Evolutionary conservation across 2,888 invertebrate genomes (phyloP), one percentile per base, ranked within the genome.

Genomic region (Cylindroiulus punctatus): DNA sequence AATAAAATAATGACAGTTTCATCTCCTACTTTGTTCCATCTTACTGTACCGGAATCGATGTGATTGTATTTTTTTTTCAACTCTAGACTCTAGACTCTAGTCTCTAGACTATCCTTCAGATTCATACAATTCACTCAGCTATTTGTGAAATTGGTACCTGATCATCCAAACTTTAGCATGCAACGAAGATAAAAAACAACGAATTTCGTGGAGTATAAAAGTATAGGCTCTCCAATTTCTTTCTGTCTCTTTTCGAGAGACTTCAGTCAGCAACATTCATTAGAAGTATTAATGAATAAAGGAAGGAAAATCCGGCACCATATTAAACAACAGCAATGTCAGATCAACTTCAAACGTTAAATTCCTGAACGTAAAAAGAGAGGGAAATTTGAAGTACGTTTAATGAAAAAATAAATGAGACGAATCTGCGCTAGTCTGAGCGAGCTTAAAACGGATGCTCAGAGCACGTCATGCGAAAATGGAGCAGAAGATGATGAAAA

Each of bases 371-470:
- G 65, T 10, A 65, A 12, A 65, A 65, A 65, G 12, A 65, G 12
- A 65, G 26, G n/a, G 12, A 65, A 65, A 65, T 26, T 26, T 65
- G 65, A 65, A 65, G 65, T n/a, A 65, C 26, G 65, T 65, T 65
- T 65, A 65, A 65, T 65, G 65, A 65, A 65, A 65, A 65, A 65
- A 19, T 65, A 65, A 65, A 65, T 65, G 65, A 22, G 65, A 10
- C 26, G 65, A 65, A 65, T 65, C 4, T 26, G 65, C 12, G 12
- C 65, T 8, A 65, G 26, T 26, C n/a, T 65, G 65, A 65, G 8
- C 26, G 65, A 26, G 8, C 65, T 10, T 22, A 26, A 65, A 65
- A 26, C 65, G 65, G 26, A 26, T 65, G 26, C 65, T 65, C 26
- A 65, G 65, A 26, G 22, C 65, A 65, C 26, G 26, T 65, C 65